A percentile compares a stretch with the other conserved stretches of the same genome.
These are phyloP conservation scores for Drosophila dives DNA, from an alignment of 2,888 invertebrate genomes.

Conservation along the genomic window DNA sequence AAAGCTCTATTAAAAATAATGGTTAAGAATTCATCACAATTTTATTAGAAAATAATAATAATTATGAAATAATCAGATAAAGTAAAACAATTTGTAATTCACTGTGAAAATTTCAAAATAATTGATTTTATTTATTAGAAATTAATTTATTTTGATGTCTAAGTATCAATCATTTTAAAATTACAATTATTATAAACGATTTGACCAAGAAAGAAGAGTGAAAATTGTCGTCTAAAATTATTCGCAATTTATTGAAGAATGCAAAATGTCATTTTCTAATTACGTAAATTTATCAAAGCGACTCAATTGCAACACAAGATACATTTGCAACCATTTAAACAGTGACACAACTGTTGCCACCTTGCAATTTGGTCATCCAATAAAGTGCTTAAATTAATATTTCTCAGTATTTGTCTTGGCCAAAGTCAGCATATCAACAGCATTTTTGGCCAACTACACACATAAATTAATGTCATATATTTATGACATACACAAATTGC, in stretches of 20 bases:
- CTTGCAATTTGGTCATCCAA: conserved; percentile 1
- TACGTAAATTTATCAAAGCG: not conserved
- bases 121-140: not conserved
- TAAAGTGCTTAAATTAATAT: conserved; percentile 48
- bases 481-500: conserved; percentile 29
- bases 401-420: conserved; percentile 44
- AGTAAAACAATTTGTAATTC: not conserved
- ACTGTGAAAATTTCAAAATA: not conserved
- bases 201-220: too few species aligned
- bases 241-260: not conserved
- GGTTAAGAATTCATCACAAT: not conserved
- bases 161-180: too few species aligned
- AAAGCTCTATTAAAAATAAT: not conserved
- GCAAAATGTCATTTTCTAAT: conserved; percentile 5
- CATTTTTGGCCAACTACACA: conserved; percentile 36
- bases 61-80: not conserved
- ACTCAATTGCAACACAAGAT: conserved; percentile 1
- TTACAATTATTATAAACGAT: too few species aligned
- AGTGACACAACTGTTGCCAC: conserved; percentile 14
- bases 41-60: not conserved
- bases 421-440: conserved; percentile 31
- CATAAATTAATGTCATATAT: conserved; percentile 40
- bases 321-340: not conserved
- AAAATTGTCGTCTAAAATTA: not conserved
- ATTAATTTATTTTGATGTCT: not conserved